phyloP scores from a whole-genome alignment of 2,113 vertebrate species.

The Pogona vitticeps region DNA sequence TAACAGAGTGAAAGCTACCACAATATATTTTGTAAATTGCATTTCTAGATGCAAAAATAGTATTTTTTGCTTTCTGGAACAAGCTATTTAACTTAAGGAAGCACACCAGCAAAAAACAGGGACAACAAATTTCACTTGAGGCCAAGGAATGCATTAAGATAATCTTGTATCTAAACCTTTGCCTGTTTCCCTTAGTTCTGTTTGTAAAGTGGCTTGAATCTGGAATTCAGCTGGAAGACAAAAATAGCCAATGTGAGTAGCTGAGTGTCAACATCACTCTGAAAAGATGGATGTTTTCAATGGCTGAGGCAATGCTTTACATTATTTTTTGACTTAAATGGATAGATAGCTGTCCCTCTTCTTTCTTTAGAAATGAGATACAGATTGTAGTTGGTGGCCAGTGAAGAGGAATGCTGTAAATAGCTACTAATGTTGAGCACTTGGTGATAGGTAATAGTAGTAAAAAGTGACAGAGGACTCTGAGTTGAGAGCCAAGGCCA shows the following conservation, averaged over 20 bases:
- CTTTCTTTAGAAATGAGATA: neutral
- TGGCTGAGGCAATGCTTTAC: neutral
- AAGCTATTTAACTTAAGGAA: constrained; percentile 14
- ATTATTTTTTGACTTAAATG: neutral
- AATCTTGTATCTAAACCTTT: neutral
- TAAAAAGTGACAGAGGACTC: neutral
- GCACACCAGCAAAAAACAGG: constrained; percentile 7
- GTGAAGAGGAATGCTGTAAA: neutral
- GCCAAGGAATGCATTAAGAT: neutral
- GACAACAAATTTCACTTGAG: neutral
- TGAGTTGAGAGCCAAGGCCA: neutral
- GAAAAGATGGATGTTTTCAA: neutral
- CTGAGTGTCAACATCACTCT: neutral
- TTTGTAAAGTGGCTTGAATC: neutral
- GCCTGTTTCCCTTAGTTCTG: neutral
- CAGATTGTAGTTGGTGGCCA: neutral
- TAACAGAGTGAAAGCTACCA: constrained; percentile 55
- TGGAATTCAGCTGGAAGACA: constrained; percentile 11
- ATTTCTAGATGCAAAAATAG: constrained; percentile 18
- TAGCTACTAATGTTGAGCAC: neutral
- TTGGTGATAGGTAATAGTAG: neutral
- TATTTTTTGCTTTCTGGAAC: constrained; percentile 29
- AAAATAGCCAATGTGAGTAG: neutral
- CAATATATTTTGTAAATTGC: constrained; percentile 14
- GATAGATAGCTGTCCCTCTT: neutral